Evolutionary conservation across 2,888 invertebrate species (phyloP), one percentile per base, ranked within the genome.

Genomic region (Mesopsocus fuscifrons): DNA sequence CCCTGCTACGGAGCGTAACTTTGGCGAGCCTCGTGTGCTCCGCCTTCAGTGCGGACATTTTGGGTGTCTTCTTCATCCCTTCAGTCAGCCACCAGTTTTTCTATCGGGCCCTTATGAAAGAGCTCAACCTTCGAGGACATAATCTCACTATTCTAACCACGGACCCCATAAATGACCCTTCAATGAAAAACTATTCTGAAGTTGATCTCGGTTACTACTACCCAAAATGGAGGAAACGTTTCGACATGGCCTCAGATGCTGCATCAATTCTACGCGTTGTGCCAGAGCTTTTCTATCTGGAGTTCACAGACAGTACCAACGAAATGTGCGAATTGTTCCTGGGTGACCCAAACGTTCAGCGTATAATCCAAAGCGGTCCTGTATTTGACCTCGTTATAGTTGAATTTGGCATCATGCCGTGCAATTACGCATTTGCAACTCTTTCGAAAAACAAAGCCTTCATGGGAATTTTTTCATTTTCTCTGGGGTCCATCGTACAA

Each of bases 151-250:
- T 52, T 4, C 49, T 54, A 38, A 53, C 52, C 16, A 43, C 54
- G 9, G 46, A 49, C 34, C 48, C 52, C 2, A 31, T 51, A 5
- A 49, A 47, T 9, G 49, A 52, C 41, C 38, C 49, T 33, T 45
- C 26, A 2, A 35, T 52, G 3, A 46, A 16, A 1, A 65, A 61
- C 47, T 52, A 65, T 6, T 59, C 53, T 2, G 59, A 66, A 50
- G 59, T 67, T 34, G 38, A 38, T 20, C 5, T 38, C 21, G 13
- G 20, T 4, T 38, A 20, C 21, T 38, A 38, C 20, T 38, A 38
- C 38, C 16, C 6, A 4, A 5, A 38, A 9, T 38, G 38, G 38
- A 15, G 20, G 6, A 13, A n/a, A 17, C 38, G 38, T 5, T 38
- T 38, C 20, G 38, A 38, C 20, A 38, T 38, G 38, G 38, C 38